phyloP scores from a whole-genome alignment of 2,888 invertebrate species.

The Amphipoea oculea region DNA sequence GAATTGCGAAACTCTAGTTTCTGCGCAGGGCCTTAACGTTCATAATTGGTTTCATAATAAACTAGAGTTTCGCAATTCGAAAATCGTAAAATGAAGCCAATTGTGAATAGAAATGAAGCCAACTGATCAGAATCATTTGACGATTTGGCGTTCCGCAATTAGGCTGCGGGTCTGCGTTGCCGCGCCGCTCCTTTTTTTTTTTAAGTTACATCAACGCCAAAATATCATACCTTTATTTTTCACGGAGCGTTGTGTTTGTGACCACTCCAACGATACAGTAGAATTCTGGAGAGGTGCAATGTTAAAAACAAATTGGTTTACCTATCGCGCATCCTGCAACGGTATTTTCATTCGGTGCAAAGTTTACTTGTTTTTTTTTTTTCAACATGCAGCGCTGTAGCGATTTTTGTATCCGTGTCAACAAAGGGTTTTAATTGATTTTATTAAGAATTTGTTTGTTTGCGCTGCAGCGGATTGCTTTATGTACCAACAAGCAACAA shows the following conservation, averaged over 20 bases:
- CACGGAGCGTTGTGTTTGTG: neutral
- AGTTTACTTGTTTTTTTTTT: constrained; percentile 29
- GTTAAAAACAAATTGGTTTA: neutral
- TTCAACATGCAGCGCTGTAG: constrained; percentile 13
- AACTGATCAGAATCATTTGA: too few species aligned
- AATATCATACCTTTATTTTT: neutral
- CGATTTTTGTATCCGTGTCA: constrained; percentile 13
- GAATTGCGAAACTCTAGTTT: too few species aligned
- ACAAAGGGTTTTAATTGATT: constrained; percentile 27
- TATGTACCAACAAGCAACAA: neutral
- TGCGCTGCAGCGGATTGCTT: constrained; percentile 15
- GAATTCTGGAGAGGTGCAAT: neutral
- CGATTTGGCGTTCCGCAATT: too few species aligned
- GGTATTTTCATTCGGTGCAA: constrained; percentile 10
- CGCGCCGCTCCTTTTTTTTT: too few species aligned
- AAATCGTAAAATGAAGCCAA: too few species aligned
- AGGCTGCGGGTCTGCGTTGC: too few species aligned
- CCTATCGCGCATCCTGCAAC: neutral
- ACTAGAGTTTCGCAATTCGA: too few species aligned
- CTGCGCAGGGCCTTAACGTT: too few species aligned
- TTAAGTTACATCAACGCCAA: neutral
- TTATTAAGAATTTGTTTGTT: constrained; percentile 26
- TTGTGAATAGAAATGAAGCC: too few species aligned
- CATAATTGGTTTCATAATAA: too few species aligned
- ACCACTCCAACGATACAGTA: neutral